Evolutionary conservation across 2,113 vertebrate genomes (phyloP).

Genomic region (Psammodynastes pulverulentus): DNA sequence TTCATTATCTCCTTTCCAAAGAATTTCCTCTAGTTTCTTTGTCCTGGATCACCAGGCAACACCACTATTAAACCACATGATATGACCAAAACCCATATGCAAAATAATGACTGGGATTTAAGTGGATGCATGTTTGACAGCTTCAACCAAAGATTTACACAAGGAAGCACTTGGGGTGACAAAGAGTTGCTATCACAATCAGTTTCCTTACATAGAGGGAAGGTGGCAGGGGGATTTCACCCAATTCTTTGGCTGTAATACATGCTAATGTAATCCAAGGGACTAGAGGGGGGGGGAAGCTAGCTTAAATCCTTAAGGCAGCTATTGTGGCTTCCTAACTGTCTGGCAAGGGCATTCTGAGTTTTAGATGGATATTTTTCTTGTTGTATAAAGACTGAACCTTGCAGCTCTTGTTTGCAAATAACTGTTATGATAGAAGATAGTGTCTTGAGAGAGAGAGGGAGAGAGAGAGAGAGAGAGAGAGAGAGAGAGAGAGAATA

Average conservation of each 20-base stretch:
- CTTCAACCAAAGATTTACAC: not conserved
- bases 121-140: slow-evolving; percentile 20
- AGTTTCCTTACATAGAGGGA: not conserved
- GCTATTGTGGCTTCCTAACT: not conserved
- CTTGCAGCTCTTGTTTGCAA: not conserved
- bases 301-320: not conserved
- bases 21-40: not conserved
- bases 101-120: slow-evolving; percentile 20
- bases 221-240: not conserved
- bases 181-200: not conserved
- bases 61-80: not conserved
- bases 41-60: slow-evolving; percentile 3
- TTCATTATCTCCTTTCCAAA: not conserved
- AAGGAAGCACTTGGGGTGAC: not conserved
- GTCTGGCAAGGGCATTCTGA: not conserved
- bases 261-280: not conserved
- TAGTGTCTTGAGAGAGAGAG: not conserved
- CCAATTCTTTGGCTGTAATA: not conserved
- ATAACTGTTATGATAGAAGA: not conserved
- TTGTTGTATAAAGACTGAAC: not conserved
- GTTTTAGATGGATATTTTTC: not conserved
- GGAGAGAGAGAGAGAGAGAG: not conserved
- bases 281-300: too few relatives aligned
- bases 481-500: not conserved
- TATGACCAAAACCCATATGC: slow-evolving; percentile 17